Percentiles rank a stretch among this genome's conserved stretches.
These are phyloP conservation scores for Leucoraja erinaceus DNA, from an alignment of 2,113 vertebrate genomes.

Conservation along the genomic window DNA sequence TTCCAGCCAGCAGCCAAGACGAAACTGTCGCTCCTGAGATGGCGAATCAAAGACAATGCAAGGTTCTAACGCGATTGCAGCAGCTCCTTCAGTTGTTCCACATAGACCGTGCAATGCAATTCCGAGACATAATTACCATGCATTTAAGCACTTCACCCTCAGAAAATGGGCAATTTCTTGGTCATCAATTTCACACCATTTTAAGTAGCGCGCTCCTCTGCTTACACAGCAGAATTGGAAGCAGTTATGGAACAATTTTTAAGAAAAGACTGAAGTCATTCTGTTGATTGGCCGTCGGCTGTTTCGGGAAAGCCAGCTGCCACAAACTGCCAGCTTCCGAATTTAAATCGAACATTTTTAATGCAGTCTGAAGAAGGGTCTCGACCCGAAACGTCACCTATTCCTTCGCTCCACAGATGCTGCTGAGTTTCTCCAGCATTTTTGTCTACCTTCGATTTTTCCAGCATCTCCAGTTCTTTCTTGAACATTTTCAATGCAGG, in stretches of 20 bases:
- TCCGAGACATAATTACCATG: conserved; percentile 8
- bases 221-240: not conserved
- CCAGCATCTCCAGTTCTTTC: no score
- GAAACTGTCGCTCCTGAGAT: not conserved
- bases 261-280: not conserved
- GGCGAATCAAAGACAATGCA: conserved; percentile 5
- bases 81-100: not conserved
- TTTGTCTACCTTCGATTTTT: no score
- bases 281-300: not conserved
- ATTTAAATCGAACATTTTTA: not conserved
- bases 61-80: not conserved
- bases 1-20: not conserved
- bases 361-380: no score
- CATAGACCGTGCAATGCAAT: not conserved
- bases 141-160: not conserved
- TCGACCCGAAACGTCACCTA: no score
- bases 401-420: no score
- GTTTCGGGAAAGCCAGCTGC: conserved; percentile 5
- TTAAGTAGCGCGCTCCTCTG: not conserved
- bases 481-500: not conserved
- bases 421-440: no score
- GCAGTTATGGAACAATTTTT: not conserved
- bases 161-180: conserved; percentile 1
- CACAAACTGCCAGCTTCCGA: no score
- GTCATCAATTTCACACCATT: conserved; percentile 11